Evolutionary conservation across 2,797 vertebrate genomes (phyloP).

Genomic region (Pseudochirops corinnae): DNA sequence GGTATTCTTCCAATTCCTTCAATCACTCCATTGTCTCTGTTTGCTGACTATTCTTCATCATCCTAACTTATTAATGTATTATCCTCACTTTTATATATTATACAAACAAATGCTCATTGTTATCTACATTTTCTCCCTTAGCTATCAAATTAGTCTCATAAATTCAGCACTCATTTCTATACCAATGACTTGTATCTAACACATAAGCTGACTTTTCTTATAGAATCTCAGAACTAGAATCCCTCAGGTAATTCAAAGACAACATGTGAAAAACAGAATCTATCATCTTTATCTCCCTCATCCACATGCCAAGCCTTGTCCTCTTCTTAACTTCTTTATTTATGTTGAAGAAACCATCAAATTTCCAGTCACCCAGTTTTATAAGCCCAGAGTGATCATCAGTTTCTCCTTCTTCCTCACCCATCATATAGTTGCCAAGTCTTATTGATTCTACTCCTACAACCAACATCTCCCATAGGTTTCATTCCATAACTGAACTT

Average conservation of each 20-base stretch:
- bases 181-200: not conserved
- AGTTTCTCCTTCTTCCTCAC: not conserved
- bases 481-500: not conserved
- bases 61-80: not conserved
- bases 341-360: not conserved
- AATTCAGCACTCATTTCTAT: not conserved
- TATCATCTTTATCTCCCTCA: not conserved
- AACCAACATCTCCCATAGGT: not conserved
- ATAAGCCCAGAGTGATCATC: not conserved
- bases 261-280: not conserved
- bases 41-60: not conserved
- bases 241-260: not conserved
- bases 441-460: not conserved
- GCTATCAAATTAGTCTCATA: not conserved
- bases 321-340: not conserved
- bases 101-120: not conserved
- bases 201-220: not conserved
- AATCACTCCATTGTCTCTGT: not conserved
- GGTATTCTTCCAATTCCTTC: not conserved
- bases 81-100: not conserved
- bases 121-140: not conserved
- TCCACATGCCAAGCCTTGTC: not conserved
- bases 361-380: not conserved
- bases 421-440: not conserved
- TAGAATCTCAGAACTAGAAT: not conserved